These are phyloP conservation scores for Thysanoteuthis rhombus DNA, from an alignment of 2,888 invertebrate species.

Conservation along the genomic window DNA sequence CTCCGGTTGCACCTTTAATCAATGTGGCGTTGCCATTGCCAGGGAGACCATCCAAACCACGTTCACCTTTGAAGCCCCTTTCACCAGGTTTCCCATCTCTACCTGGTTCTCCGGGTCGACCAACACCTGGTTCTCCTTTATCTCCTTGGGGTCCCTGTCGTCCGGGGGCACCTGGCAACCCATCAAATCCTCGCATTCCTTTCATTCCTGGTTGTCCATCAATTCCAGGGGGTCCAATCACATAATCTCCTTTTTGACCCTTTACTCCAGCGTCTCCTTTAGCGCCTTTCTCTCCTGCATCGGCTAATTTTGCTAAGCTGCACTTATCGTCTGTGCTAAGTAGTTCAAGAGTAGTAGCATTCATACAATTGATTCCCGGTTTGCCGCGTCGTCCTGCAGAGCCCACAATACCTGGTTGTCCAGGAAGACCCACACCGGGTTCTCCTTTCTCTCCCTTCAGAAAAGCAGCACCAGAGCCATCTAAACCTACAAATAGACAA, in stretches of 20 bases:
- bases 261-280: constrained; percentile 19
- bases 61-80: not conserved
- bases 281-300: not conserved
- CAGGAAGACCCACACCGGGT: constrained; percentile 32
- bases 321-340: not conserved
- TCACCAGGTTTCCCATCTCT: constrained; percentile 40
- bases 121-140: constrained; percentile 35
- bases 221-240: constrained; percentile 18
- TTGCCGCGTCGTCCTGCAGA: constrained; percentile 41
- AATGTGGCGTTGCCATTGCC: not conserved
- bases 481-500: too few relatives aligned
- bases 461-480: too few relatives aligned
- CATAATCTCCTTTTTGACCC: not conserved
- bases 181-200: constrained; percentile 29
- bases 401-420: constrained; percentile 38
- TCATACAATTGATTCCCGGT: not conserved
- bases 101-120: constrained; percentile 29
- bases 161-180: constrained; percentile 21
- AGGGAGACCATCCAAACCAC: not conserved
- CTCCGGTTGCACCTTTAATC: not conserved
- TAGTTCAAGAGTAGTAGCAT: not conserved
- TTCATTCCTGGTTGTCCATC: not conserved
- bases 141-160: constrained; percentile 24
- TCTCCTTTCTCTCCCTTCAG: not conserved
- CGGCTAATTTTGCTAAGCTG: not conserved